phyloP scores from a whole-genome alignment of 2,113 vertebrate species.

The Colaptes auratus region DNA sequence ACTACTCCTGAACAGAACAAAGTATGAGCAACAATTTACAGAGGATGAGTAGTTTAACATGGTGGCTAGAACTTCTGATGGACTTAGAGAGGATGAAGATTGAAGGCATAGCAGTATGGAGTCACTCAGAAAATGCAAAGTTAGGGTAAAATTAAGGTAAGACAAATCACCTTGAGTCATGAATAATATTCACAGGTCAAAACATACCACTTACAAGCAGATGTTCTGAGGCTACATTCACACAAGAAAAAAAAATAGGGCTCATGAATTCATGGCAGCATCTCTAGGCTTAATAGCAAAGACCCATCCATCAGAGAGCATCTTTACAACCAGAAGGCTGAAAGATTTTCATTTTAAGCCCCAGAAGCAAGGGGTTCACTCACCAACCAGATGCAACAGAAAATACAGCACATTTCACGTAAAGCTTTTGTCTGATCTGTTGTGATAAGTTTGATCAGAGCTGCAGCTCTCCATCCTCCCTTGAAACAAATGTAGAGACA shows the following conservation, averaged over 20 bases:
- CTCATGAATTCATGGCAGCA: background rate
- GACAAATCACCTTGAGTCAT: background rate
- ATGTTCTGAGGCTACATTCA: background rate
- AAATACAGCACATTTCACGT: rapidly evolving
- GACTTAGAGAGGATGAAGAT: background rate
- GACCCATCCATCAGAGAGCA: background rate
- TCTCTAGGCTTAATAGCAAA: background rate
- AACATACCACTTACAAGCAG: background rate
- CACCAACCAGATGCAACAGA: rapidly evolving
- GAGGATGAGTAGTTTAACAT: background rate
- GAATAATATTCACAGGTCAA: background rate
- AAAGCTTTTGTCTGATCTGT: background rate
- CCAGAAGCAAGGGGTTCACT: background rate
- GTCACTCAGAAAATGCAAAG: background rate
- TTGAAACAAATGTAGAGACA: background rate
- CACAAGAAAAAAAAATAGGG: background rate
- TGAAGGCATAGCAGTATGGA: background rate
- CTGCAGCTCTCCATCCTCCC: background rate
- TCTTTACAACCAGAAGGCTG: background rate
- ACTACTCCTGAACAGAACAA: background rate
- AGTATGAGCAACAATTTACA: background rate
- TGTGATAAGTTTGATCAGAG: too few relatives aligned
- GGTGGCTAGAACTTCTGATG: background rate
- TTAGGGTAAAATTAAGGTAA: background rate
- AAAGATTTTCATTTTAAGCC: background rate